Conservation (phyloP, 2,113 vertebrate species). For the Tetrao urogallus region DNA sequence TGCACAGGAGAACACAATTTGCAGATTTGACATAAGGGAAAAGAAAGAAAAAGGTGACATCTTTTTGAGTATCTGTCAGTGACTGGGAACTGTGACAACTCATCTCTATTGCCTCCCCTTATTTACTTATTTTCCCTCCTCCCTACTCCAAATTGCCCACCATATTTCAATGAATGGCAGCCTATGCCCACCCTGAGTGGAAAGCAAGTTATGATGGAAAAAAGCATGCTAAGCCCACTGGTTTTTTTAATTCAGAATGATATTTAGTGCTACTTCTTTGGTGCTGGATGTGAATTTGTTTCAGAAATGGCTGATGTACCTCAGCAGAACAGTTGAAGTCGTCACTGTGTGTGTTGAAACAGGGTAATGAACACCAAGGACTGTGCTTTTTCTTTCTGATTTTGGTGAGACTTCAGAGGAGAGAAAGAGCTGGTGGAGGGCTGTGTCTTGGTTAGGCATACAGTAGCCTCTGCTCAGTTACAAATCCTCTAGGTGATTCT, state of each 20-base stretch:
- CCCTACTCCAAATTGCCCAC: not conserved
- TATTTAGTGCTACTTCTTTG: not conserved
- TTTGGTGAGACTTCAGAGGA: not conserved
- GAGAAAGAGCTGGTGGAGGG: not conserved
- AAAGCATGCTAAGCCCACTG: not conserved
- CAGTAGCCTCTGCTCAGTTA: not conserved
- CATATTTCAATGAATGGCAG: not conserved
- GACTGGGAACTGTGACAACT: slow-evolving; percentile 24
- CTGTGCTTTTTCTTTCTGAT: rapidly evolving
- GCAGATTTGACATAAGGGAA: not conserved
- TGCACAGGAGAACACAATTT: not conserved
- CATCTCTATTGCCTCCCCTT: not conserved
- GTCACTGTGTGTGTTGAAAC: not conserved
- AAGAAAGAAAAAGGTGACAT: not conserved
- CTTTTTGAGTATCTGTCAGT: not conserved
- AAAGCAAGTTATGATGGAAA: slow-evolving; percentile 9
- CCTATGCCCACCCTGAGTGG: not conserved
- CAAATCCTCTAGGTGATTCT: not conserved
- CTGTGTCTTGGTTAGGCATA: not conserved
- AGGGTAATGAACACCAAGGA: not conserved
- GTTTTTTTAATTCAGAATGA: not conserved
- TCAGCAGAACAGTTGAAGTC: not conserved
- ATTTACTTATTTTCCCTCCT: slow-evolving; percentile 24
- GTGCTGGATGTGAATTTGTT: not conserved
- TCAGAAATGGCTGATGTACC: not conserved